These are phyloP conservation scores for Cladopsammia gracilis DNA, from an alignment of 64 coral and sea anemone genomes.

Conservation along the genomic window DNA sequence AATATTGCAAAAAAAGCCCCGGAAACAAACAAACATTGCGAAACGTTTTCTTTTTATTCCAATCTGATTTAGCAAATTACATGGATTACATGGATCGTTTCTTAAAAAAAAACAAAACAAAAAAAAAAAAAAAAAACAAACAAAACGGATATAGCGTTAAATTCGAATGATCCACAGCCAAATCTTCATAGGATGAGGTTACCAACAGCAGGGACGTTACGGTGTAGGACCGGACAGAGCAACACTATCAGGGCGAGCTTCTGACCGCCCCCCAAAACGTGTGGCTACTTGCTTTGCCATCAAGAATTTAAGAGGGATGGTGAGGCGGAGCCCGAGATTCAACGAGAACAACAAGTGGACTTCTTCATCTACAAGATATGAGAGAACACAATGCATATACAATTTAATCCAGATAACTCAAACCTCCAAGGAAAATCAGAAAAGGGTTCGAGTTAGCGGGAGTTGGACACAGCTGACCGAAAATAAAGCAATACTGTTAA, in stretches of 20 bases:
- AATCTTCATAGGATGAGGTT: background rate
- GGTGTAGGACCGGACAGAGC: background rate
- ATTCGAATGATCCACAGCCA: too few species aligned
- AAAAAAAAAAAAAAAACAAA: too few species aligned
- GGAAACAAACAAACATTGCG: too few species aligned
- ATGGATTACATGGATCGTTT: too few species aligned
- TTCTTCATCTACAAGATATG: conserved; percentile 78
- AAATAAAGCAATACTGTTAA: background rate
- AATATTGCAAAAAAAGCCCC: too few species aligned
- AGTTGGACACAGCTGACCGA: background rate
- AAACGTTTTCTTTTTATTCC: too few species aligned
- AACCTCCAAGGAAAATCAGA: too few species aligned
- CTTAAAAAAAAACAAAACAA: too few species aligned
- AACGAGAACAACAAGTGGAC: conserved; percentile 77
- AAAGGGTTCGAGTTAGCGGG: background rate
- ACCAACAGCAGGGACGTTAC: background rate
- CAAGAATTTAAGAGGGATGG: conserved; percentile 53
- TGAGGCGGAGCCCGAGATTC: conserved; percentile 63
- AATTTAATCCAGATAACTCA: too few species aligned
- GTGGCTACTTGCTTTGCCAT: background rate
- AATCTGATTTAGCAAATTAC: too few species aligned
- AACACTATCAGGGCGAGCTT: background rate
- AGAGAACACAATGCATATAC: background rate
- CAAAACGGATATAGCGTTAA: too few species aligned
- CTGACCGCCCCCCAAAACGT: background rate